A percentile compares a stretch with the other conserved stretches of the same genome.
These are phyloP conservation scores for Aurelia coerulea DNA, from an alignment of 30 jellyfish, hydroid and myxozoan genomes.

Conservation along the genomic window DNA sequence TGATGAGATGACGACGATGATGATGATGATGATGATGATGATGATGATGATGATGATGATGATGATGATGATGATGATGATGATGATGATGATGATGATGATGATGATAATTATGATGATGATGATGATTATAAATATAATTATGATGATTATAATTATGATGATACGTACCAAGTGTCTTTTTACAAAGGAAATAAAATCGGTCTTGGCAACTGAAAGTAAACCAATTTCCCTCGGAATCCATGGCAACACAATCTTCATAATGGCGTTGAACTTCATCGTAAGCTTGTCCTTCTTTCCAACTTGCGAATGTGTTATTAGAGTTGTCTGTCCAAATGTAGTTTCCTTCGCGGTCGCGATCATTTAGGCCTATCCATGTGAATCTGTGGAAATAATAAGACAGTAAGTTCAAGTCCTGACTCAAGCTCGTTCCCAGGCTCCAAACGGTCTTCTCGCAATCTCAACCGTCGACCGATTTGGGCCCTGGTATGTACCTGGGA, in stretches of 20 bases:
- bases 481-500: too few species aligned
- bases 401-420: too few species aligned
- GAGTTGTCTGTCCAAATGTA: constrained; percentile 81
- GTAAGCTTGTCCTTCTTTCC: constrained; percentile 79
- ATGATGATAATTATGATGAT: too few species aligned
- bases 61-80: too few species aligned
- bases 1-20: not conserved
- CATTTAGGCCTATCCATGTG: constrained; percentile 94
- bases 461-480: too few species aligned
- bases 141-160: too few species aligned
- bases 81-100: too few species aligned
- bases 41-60: too few species aligned
- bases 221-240: constrained; percentile 85
- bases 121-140: too few species aligned
- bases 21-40: not conserved
- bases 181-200: constrained; percentile 82
- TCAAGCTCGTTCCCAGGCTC: too few species aligned
- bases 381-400: constrained; percentile 25
- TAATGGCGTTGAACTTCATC: constrained; percentile 88
- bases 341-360: constrained; percentile 72
- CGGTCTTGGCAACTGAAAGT: constrained; percentile 74
- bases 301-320: constrained; percentile 58
- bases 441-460: too few species aligned
- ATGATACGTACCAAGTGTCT: constrained; percentile 61
- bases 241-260: constrained; percentile 92